Evolutionary conservation across 2,797 vertebrate genomes (phyloP).

Genomic region (Acanthiza pusilla): DNA sequence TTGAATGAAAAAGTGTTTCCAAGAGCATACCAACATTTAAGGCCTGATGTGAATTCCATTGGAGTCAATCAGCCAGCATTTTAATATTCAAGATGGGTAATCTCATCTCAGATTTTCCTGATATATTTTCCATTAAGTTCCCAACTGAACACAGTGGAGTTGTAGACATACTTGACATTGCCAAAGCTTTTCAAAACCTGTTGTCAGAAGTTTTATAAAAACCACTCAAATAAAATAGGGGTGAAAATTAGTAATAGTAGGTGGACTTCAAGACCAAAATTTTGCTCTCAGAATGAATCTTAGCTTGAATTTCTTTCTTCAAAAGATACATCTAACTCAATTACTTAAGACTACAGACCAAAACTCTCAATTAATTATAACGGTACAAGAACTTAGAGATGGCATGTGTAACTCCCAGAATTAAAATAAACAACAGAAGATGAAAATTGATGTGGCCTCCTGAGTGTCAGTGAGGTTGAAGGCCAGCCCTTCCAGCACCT

Average conservation of each 20-base stretch:
- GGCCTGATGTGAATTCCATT: neutral
- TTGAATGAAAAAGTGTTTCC: neutral
- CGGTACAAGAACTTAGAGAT: neutral
- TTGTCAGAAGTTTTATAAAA: neutral
- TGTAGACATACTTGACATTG: neutral
- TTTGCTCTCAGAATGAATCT: neutral
- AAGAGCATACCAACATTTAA: neutral
- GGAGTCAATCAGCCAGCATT: neutral
- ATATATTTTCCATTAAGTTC: neutral
- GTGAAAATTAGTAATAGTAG: neutral
- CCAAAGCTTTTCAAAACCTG: neutral
- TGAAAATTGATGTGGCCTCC: neutral
- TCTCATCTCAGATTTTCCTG: neutral
- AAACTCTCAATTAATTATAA: neutral
- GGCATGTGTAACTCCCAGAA: constrained; percentile 22
- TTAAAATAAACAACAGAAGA: neutral
- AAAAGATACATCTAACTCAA: constrained; percentile 51
- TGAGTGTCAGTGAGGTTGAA: constrained; percentile 65
- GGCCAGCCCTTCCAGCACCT: constrained; percentile 73
- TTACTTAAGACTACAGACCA: neutral
- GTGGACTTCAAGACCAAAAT: neutral
- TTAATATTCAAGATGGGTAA: neutral
- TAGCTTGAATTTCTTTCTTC: neutral
- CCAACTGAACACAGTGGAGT: neutral
- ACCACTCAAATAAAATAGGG: neutral